phyloP scores from a whole-genome alignment of 2,113 vertebrate species.

The Corvus moneduloides region DNA sequence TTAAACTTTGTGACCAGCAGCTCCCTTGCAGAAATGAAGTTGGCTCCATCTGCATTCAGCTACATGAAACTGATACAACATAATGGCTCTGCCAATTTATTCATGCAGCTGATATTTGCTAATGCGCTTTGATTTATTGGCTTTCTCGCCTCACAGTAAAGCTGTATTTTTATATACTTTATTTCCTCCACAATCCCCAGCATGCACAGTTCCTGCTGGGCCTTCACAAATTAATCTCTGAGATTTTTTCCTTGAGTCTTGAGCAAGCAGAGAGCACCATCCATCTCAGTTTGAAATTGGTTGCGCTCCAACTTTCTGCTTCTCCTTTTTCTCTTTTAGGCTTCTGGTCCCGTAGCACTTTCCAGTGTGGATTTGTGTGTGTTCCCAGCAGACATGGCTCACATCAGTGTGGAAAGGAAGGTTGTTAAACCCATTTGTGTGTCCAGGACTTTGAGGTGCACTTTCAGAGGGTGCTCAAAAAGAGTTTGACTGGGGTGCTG shows the following conservation, averaged over 20 bases:
- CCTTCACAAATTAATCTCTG: conserved; percentile 31
- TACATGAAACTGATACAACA: not conserved
- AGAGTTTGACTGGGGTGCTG: not conserved
- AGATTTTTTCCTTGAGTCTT: not conserved
- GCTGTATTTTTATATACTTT: not conserved
- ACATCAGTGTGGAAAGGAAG: not conserved
- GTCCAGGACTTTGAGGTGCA: not conserved
- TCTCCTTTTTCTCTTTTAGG: not conserved
- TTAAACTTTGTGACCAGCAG: not conserved
- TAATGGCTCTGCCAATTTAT: not conserved
- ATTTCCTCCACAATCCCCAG: conserved; percentile 1
- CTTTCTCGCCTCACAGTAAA: not conserved
- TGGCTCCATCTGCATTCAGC: conserved; percentile 4
- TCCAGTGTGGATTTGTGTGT: not conserved
- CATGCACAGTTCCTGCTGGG: conserved; percentile 40
- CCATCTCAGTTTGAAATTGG: not conserved
- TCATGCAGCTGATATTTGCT: conserved; percentile 40
- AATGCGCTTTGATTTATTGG: conserved; percentile 35
- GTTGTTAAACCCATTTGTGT: not conserved
- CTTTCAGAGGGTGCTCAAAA: not conserved
- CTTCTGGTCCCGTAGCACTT: not conserved
- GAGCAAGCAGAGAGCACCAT: not conserved
- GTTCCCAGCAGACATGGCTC: not conserved
- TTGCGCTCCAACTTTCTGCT: not conserved
- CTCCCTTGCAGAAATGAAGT: not conserved